Conservation (phyloP, 2,113 vertebrate genomes). For the Orcinus orca region DNA sequence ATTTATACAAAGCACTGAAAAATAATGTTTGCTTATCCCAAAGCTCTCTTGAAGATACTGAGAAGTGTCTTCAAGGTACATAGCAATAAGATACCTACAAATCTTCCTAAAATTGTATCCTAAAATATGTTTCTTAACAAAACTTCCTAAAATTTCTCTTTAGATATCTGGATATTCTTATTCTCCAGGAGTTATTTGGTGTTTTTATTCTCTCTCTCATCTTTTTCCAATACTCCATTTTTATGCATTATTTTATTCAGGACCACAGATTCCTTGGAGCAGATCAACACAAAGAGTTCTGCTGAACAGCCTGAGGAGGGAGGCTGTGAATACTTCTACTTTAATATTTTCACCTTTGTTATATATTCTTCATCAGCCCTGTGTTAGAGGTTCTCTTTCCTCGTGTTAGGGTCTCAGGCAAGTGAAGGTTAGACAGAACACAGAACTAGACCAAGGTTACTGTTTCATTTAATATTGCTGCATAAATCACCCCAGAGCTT, state of each 20-base stretch:
- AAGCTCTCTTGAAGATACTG: neutral
- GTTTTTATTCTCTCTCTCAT: neutral
- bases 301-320: neutral
- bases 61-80: neutral
- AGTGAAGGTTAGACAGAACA: neutral
- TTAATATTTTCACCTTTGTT: neutral
- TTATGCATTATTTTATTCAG: neutral
- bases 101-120: neutral
- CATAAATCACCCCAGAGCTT: neutral
- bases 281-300: neutral
- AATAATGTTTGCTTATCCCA: neutral
- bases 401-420: neutral
- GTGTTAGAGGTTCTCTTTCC: neutral
- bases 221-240: neutral
- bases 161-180: neutral
- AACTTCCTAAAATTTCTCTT: neutral
- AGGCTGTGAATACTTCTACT: neutral
- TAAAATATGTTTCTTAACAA: neutral
- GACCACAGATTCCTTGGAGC: neutral
- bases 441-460: neutral
- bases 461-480: neutral
- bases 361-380: neutral
- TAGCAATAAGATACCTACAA: neutral
- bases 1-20: neutral
- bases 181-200: neutral